Evolutionary conservation across 1,140 invertebrate genomes (phyloP).

Genomic region (Sinella curviseta): DNA sequence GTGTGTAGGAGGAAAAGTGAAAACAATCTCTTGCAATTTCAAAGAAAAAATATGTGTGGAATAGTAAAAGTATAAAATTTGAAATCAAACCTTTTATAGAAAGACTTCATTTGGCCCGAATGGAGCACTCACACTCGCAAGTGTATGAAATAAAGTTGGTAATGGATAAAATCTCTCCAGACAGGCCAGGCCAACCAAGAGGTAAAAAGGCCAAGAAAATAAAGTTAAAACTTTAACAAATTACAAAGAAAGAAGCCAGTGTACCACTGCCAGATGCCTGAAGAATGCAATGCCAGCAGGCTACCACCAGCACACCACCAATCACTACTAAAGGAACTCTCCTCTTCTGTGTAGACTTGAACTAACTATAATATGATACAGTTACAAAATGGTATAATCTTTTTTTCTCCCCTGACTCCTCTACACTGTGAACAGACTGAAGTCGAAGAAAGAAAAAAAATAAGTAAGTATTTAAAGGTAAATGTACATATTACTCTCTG

Average conservation of each 20-base stretch:
- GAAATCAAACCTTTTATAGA: too few species aligned
- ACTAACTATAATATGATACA: background rate
- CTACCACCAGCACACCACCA: background rate
- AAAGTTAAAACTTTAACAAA: background rate
- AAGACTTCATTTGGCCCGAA: too few species aligned
- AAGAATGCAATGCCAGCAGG: slow-evolving; percentile 26
- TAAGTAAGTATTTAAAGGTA: too few species aligned
- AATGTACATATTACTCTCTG: too few species aligned
- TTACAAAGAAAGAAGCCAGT: slow-evolving; percentile 21
- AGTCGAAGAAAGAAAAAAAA: too few species aligned
- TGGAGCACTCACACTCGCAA: too few species aligned
- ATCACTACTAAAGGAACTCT: background rate
- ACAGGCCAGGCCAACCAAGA: background rate
- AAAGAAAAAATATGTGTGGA: too few species aligned
- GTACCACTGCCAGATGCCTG: slow-evolving; percentile 19
- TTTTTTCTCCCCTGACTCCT: background rate
- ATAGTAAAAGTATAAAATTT: too few species aligned
- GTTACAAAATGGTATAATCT: background rate
- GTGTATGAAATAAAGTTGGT: too few species aligned
- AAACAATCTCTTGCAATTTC: too few species aligned
- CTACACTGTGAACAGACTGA: too few species aligned
- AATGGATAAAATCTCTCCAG: background rate
- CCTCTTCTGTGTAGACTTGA: background rate
- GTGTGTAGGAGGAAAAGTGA: too few species aligned
- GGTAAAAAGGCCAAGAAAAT: background rate